A percentile compares a stretch with the other conserved stretches of the same genome.
phyloP scores from a whole-genome alignment of 2,113 vertebrate genomes.

The Daboia siamensis region DNA sequence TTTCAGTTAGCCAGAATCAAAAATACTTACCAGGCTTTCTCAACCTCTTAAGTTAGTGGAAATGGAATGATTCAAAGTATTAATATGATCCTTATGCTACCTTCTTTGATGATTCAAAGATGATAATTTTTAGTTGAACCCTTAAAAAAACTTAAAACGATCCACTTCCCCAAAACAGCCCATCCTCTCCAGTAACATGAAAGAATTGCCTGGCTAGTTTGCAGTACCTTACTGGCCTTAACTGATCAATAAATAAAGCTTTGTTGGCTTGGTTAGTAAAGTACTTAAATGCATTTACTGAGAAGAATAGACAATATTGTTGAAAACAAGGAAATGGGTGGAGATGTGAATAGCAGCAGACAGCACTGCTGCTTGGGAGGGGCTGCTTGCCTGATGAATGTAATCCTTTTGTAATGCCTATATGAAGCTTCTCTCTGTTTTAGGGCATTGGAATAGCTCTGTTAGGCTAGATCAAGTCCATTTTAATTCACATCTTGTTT shows the following conservation, averaged over 20 bases:
- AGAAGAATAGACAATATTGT: not conserved
- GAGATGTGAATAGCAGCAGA: not conserved
- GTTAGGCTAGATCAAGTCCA: not conserved
- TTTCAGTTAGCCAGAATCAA: not conserved
- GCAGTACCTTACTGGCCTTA: not conserved
- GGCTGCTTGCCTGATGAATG: not conserved
- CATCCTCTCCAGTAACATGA: not conserved
- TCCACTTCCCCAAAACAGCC: not conserved
- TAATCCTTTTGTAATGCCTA: not conserved
- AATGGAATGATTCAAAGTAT: not conserved
- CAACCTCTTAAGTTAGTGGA: not conserved
- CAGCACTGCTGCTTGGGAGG: not conserved
- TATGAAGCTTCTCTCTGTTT: not conserved
- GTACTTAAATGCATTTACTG: not conserved
- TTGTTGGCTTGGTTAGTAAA: not conserved
- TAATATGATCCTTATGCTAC: not conserved
- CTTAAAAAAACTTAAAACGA: not conserved
- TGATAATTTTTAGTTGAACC: not conserved
- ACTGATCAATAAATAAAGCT: not conserved
- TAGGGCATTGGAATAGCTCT: not conserved
- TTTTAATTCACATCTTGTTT: not conserved
- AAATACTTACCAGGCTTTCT: not conserved
- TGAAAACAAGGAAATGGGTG: not conserved
- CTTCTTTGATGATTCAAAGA: not conserved
- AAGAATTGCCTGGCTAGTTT: not conserved